Evolutionary conservation across 2,113 vertebrate species (phyloP), one percentile per base, ranked within the genome.

Genomic region (Tylochromis polylepis): DNA sequence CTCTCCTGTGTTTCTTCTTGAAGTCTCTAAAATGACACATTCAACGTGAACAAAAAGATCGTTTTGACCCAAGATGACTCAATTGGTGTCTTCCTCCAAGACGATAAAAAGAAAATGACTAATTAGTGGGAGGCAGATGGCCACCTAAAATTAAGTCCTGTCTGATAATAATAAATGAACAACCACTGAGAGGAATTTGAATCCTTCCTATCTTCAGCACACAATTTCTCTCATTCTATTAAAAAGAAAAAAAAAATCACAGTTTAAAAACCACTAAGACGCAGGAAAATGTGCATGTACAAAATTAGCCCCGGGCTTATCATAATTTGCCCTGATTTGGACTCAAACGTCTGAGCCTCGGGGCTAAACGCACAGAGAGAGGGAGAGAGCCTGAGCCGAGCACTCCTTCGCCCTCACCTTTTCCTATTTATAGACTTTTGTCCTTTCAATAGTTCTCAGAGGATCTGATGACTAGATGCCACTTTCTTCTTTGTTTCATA

Each of bases 111-210:
- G 82, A 75, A 83, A 90, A 84, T 72, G 78, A 82, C 82, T 91
- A 92, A 93, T 94, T 91, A 93, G 56, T n/a, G 12, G 18, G 7
- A 86, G 75, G 56, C 89, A 92, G 82, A 92, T 88, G 88, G 83
- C 81, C 87, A 89, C 86, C 83, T 86, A 83, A 88, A 95, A 91
- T 85, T 4, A 91, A 90, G 79, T 89, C 86, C 67, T 82, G 58
- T 36, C 87, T 53, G 82, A 92, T 92, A 89, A 85, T 87, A 83
- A 89, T 72, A 92, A 90, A 89, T 78, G 38, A 90, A 82, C 67
- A 91, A 41, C 88, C 87, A 53, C 83, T 79, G 84, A 85, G 65
- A 87, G 88, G 62, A 85, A 91, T 93, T 92, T 57, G 91, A 91
- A 92, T 88, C 80, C 83, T 58, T 51, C n/a, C 34, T 83, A 85